Conservation (phyloP, 2,113 vertebrate genomes). For the Oryzias woworae region DNA sequence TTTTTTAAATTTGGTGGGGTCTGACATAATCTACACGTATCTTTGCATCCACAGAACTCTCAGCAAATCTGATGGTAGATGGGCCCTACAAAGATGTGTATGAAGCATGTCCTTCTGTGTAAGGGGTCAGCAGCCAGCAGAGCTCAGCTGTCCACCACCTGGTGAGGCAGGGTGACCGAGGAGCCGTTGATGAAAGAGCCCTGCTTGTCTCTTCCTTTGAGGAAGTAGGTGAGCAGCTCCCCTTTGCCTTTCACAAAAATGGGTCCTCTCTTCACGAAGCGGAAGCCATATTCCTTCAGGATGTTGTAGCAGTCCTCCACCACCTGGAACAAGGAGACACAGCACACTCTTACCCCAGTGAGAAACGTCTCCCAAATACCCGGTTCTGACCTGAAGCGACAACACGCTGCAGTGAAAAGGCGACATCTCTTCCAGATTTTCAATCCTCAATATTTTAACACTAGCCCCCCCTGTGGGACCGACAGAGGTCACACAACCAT, state of each 20-base stretch:
- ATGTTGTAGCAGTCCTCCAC: conserved; percentile 94
- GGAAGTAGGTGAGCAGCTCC: conserved; percentile 92
- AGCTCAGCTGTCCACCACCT: conserved; percentile 91
- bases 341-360: too few species aligned
- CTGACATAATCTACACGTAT: too few species aligned
- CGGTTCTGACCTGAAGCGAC: not conserved
- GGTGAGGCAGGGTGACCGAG: conserved; percentile 89
- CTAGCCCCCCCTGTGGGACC: too few species aligned
- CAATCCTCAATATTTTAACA: too few species aligned
- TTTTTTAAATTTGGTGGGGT: too few species aligned
- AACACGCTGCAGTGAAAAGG: too few species aligned
- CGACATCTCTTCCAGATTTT: too few species aligned
- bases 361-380: not conserved
- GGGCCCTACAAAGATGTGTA: not conserved
- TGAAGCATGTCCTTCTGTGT: conserved; percentile 1
- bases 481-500: not conserved
- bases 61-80: too few species aligned
- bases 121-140: conserved; percentile 5
- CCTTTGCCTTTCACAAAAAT: conserved; percentile 96
- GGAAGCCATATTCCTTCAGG: conserved; percentile 91
- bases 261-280: conserved; percentile 89
- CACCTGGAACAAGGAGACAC: conserved; percentile 73
- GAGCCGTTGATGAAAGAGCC: conserved; percentile 86
- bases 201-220: conserved; percentile 92
- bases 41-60: too few species aligned